phyloP scores from a whole-genome alignment of 1,140 invertebrate species.

The Drosophila truncata region DNA sequence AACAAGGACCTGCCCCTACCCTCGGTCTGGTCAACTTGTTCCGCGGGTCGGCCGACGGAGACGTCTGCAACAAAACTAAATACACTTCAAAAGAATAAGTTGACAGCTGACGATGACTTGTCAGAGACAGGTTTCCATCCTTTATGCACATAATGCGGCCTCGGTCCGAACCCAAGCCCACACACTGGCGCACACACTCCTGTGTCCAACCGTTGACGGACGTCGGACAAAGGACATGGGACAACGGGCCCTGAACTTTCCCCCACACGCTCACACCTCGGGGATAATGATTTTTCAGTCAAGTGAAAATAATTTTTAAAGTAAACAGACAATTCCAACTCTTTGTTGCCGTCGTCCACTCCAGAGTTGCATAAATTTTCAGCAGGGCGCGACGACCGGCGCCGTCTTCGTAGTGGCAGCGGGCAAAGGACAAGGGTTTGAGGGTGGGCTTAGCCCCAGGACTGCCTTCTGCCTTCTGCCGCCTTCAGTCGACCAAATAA shows the following conservation, averaged over 20 bases:
- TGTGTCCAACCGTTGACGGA: slow-evolving; percentile 66
- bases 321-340: slow-evolving; percentile 75
- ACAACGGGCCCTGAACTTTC: slow-evolving; percentile 60
- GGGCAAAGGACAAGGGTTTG: slow-evolving; percentile 7
- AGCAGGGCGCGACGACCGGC: slow-evolving; percentile 59
- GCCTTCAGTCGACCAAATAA: slow-evolving; percentile 67
- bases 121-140: slow-evolving; percentile 84
- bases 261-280: slow-evolving; percentile 43
- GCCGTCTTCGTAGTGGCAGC: slow-evolving; percentile 32
- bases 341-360: slow-evolving; percentile 41
- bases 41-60: slow-evolving; percentile 26
- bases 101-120: slow-evolving; percentile 85
- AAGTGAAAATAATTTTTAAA: slow-evolving; percentile 84
- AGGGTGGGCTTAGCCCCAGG: slow-evolving; percentile 13
- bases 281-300: slow-evolving; percentile 85
- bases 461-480: slow-evolving; percentile 35
- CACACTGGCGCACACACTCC: slow-evolving; percentile 24
- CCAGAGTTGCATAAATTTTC: slow-evolving; percentile 71
- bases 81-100: slow-evolving; percentile 85
- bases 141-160: slow-evolving; percentile 72
- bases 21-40: background rate
- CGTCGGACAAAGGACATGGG: slow-evolving; percentile 52
- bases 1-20: slow-evolving; percentile 32
- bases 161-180: slow-evolving; percentile 22
- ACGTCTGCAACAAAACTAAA: slow-evolving; percentile 73